Evolutionary conservation across 2,888 invertebrate species (phyloP).

Genomic region (Meloe dianella): DNA sequence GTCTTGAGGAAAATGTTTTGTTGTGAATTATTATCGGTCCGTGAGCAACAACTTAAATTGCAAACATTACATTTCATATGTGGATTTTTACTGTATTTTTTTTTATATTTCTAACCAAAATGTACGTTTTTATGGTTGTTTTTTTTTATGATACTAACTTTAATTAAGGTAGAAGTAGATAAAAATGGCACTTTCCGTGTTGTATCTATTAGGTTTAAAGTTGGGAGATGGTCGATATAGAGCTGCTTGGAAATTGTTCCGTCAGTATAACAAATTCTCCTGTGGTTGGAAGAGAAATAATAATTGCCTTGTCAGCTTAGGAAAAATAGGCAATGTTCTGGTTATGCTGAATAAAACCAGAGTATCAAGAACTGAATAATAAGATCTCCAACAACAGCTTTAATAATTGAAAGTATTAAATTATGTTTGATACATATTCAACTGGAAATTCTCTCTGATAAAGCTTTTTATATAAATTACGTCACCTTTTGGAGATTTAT

Average conservation of each 20-base stretch:
- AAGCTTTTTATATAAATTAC: too few relatives aligned
- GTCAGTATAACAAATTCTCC: slow-evolving; percentile 10
- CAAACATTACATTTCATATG: slow-evolving; percentile 45
- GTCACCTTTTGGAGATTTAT: too few relatives aligned
- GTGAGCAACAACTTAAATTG: slow-evolving; percentile 52
- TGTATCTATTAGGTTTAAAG: neutral
- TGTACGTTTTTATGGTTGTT: slow-evolving; percentile 20
- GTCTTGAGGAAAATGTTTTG: slow-evolving; percentile 47
- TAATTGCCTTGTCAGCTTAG: slow-evolving; percentile 18
- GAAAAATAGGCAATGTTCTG: slow-evolving; percentile 14
- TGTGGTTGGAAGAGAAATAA: neutral
- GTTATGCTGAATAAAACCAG: slow-evolving; percentile 13
- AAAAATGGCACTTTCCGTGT: neutral
- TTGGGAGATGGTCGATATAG: neutral
- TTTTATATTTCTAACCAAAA: slow-evolving; percentile 22
- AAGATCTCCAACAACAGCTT: neutral
- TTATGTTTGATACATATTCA: neutral
- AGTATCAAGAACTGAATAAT: neutral
- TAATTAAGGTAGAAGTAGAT: neutral
- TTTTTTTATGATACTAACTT: slow-evolving; percentile 13
- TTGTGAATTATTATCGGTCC: slow-evolving; percentile 51
- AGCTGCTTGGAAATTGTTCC: slow-evolving; percentile 8
- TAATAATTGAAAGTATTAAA: neutral
- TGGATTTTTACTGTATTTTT: slow-evolving; percentile 42
- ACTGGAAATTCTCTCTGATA: too few relatives aligned